Evolutionary conservation across 2,113 vertebrate genomes (phyloP).

Genomic region (Pardalotus punctatus): DNA sequence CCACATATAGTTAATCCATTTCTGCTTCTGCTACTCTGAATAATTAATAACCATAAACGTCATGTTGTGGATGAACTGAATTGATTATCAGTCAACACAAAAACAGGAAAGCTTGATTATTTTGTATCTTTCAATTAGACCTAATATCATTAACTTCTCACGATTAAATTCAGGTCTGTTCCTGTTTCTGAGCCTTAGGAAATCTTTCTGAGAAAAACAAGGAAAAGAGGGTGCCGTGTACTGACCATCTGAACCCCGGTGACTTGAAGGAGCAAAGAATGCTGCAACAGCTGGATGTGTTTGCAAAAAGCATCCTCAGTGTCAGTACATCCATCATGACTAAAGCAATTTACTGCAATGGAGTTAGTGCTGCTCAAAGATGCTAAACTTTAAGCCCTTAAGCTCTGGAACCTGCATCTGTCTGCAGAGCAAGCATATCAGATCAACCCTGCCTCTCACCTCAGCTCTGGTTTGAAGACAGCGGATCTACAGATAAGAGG

Average conservation of each 20-base stretch:
- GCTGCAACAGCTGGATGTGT: not conserved
- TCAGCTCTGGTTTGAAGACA: not conserved
- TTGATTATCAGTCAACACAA: not conserved
- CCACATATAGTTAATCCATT: not conserved
- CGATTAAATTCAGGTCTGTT: not conserved
- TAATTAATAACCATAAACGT: not conserved
- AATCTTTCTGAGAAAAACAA: not conserved
- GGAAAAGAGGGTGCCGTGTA: not conserved
- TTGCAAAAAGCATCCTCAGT: not conserved
- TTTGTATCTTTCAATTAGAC: not conserved
- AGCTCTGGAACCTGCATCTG: not conserved
- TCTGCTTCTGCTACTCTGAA: not conserved
- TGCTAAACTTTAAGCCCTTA: not conserved
- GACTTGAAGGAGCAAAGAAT: not conserved
- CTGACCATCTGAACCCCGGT: not conserved
- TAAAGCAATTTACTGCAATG: not conserved
- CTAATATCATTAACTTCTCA: not conserved
- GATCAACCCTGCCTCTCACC: not conserved
- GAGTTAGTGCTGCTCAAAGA: not conserved
- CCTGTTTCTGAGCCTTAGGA: not conserved
- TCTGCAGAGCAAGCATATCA: not conserved
- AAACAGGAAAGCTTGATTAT: not conserved
- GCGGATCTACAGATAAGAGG: not conserved
- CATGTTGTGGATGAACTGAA: not conserved
- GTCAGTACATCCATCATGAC: not conserved